A percentile compares a stretch with the other conserved stretches of the same genome.
These are phyloP conservation scores for Ochotona princeps DNA, from an alignment of 2,113 vertebrate genomes.

Conservation along the genomic window DNA sequence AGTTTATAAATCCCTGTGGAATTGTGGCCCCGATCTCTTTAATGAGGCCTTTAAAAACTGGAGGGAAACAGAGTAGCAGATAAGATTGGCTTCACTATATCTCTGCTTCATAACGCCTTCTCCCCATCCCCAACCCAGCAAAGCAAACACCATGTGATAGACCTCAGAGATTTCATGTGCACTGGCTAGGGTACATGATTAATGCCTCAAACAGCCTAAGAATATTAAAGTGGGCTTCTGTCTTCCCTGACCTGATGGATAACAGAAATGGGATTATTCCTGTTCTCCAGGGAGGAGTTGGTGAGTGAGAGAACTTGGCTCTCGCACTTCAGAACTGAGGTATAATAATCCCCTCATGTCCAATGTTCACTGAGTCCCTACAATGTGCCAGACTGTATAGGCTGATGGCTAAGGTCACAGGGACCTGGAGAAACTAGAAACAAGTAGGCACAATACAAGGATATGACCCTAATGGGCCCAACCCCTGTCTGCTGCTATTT, in stretches of 20 bases:
- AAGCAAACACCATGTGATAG: background rate
- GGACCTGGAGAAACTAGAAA: background rate
- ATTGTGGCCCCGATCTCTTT: constrained; percentile 65
- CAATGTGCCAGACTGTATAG: background rate
- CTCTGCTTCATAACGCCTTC: background rate
- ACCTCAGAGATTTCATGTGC: background rate
- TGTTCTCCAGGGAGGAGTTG: background rate
- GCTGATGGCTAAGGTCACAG: background rate
- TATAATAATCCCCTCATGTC: background rate
- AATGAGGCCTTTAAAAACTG: constrained; percentile 69
- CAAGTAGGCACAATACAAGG: background rate
- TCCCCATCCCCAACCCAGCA: background rate
- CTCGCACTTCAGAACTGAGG: background rate
- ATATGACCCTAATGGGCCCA: fast-evolving
- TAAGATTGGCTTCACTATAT: constrained; percentile 37
- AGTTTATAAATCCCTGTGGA: constrained; percentile 70
- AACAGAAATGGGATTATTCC: background rate
- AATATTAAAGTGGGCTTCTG: background rate
- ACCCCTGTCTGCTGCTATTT: background rate
- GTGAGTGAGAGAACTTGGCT: background rate
- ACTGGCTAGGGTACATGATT: background rate
- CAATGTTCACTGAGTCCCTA: background rate
- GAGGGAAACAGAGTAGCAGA: constrained; percentile 30
- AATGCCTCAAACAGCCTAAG: background rate
- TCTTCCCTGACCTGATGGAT: background rate